Percentiles rank a stretch among this genome's conserved stretches.
These are phyloP conservation scores for Scartelaos histophorus DNA, from an alignment of 2,113 vertebrate species.

Conservation along the genomic window DNA sequence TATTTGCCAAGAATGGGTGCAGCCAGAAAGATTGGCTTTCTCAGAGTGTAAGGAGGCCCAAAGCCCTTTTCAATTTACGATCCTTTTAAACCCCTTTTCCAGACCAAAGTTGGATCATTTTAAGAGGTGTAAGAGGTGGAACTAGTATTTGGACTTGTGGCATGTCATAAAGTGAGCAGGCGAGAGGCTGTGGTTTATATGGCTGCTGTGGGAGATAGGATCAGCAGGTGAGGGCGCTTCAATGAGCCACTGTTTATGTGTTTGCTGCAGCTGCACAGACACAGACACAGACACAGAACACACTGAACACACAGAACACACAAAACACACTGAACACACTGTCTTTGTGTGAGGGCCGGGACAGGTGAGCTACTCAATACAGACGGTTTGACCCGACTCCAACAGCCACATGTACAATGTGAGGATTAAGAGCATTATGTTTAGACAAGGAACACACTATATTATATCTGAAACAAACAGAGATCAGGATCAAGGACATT, in stretches of 20 bases:
- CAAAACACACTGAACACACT: conserved; percentile 57
- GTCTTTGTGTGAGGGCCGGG: conserved; percentile 36
- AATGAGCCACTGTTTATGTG: conserved; percentile 66
- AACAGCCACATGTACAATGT: conserved; percentile 25
- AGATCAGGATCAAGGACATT: not conserved
- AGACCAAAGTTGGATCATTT: conserved; percentile 29
- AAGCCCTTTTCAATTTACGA: not conserved
- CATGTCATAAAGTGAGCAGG: conserved; percentile 62
- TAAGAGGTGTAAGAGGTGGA: conserved; percentile 48
- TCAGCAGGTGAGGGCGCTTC: conserved; percentile 78
- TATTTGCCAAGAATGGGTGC: not conserved
- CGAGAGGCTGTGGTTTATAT: conserved; percentile 62
- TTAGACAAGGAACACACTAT: not conserved
- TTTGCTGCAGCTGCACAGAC: conserved; percentile 74
- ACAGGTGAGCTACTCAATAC: conserved; percentile 48
- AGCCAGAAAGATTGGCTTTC: not conserved
- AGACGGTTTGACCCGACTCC: conserved; percentile 45
- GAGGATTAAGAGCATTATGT: not conserved
- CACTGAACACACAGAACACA: conserved; percentile 55
- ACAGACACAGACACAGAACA: conserved; percentile 30
- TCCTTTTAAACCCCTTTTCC: conserved; percentile 19
- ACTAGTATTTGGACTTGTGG: conserved; percentile 53
- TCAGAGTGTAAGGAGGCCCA: not conserved
- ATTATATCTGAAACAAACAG: not conserved
- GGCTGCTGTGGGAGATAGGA: conserved; percentile 71